Evolutionary conservation across 2,797 vertebrate genomes (phyloP), one percentile per base, ranked within the genome.

Genomic region (Halcyon leucocephala): DNA sequence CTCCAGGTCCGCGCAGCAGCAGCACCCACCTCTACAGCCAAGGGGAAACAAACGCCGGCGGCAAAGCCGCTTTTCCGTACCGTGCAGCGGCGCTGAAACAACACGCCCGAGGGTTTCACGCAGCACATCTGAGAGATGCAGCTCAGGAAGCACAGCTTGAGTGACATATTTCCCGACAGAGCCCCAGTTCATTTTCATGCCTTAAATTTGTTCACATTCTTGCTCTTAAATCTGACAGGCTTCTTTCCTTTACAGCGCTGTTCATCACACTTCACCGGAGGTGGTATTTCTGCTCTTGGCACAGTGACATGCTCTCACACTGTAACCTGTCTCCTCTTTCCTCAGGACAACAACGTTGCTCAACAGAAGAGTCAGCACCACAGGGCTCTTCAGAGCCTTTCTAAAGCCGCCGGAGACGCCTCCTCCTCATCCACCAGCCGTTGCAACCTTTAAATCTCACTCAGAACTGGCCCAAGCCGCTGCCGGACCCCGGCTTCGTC

Each of bases 401-500:
- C 42, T 54, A 19, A 62, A 82, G 48, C 80, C 62, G 12, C 37
- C 62, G 29, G 29, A 67, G 82, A 46, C 19, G 57, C 57, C 42
- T 26, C 62, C 51, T 66, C 52, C 37, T 46, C 77, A 8, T 17
- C 28, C 20, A 7, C 46, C 1, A 9, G 48, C 29, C 54, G 49
- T 24, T 41, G 21, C 35, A 26, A 9, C 0, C 2, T 17, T 62
- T 31, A n/a, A 66, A 79, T 64, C 26, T 26, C 44, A 17, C 61
- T 46, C 39, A 35, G 57, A 74, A 65, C 5, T 26, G n/a, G 49
- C 24, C 15, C n/a, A n/a, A 44, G 49, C 10, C 29, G 4, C n/a
- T n/a, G n/a, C n/a, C 0, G 1, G 58, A 31, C 8, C 33, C 33
- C 4, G 3, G 29, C 24, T 70, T 44, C 15, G 8, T 39, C 16